Percentiles rank a stretch among this genome's conserved stretches.
These are phyloP conservation scores for Ectobius pallidus DNA, from an alignment of 2,888 invertebrate genomes.

Conservation along the genomic window DNA sequence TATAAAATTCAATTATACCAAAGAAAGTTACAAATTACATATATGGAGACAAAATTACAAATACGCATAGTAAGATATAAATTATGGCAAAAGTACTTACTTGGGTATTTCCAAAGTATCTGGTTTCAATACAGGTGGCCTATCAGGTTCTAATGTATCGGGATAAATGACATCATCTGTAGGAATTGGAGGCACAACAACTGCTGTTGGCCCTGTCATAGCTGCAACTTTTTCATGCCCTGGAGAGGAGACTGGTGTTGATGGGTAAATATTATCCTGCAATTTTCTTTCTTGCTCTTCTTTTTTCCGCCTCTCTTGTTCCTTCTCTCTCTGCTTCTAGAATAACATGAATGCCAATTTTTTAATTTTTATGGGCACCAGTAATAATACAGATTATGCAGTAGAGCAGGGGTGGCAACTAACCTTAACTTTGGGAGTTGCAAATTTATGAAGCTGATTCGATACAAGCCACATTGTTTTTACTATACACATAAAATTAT, in stretches of 20 bases:
- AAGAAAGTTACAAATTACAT: too few relatives aligned
- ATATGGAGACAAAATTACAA: too few relatives aligned
- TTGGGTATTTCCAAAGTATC: not conserved
- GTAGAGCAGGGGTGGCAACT: too few relatives aligned
- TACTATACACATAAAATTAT: too few relatives aligned
- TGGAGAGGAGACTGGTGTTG: not conserved
- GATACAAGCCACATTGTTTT: too few relatives aligned
- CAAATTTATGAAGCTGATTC: too few relatives aligned
- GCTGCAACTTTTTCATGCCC: conserved; percentile 6
- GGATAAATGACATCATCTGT: conserved; percentile 34
- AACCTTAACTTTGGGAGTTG: too few relatives aligned
- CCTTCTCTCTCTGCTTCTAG: not conserved
- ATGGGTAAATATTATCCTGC: conserved; percentile 51
- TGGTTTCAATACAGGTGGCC: not conserved
- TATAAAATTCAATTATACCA: too few relatives aligned
- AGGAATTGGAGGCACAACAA: conserved; percentile 34
- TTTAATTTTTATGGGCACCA: too few relatives aligned
- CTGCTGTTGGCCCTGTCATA: conserved; percentile 11
- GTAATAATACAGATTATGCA: too few relatives aligned
- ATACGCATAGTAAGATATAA: too few relatives aligned
- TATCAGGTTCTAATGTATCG: conserved; percentile 31
- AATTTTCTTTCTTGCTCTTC: conserved; percentile 53
- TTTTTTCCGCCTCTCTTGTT: conserved; percentile 51
- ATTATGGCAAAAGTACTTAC: conserved; percentile 29
- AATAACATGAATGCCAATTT: too few relatives aligned